Percentiles rank a stretch among this genome's conserved stretches.
Evolutionary conservation across 1,140 invertebrate species (phyloP).

Genomic region (Polyergus mexicanus): DNA sequence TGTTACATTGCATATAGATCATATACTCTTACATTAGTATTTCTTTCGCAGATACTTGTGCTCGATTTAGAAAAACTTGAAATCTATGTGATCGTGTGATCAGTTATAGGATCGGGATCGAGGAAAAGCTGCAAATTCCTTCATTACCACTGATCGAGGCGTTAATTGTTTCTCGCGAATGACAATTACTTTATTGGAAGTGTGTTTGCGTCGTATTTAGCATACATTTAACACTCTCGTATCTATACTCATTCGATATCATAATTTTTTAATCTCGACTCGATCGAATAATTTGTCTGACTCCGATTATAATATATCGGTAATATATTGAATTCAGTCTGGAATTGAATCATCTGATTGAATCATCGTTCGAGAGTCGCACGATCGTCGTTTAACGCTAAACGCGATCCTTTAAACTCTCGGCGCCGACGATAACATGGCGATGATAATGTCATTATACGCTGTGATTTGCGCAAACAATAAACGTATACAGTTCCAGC

Average conservation of each 20-base stretch:
- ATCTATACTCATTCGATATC: neutral
- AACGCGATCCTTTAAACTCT: conserved; percentile 22
- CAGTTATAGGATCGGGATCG: too few species aligned
- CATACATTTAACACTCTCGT: neutral
- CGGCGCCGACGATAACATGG: conserved; percentile 13
- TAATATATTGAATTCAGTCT: conserved; percentile 21
- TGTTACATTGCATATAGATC: neutral
- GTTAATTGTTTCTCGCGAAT: conserved; percentile 5
- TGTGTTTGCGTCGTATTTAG: neutral
- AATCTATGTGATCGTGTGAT: neutral
- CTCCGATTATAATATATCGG: neutral
- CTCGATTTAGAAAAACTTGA: neutral
- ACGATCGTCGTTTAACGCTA: conserved; percentile 1
- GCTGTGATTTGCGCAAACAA: neutral
- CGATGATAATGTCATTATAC: neutral
- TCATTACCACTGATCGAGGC: neutral
- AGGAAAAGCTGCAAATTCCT: neutral
- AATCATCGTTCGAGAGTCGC: conserved; percentile 6
- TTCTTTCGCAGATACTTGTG: neutral
- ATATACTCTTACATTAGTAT: neutral
- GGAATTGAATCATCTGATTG: conserved; percentile 15
- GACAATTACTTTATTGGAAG: neutral
- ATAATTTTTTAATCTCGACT: neutral
- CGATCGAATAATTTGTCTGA: neutral
- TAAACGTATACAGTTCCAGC: neutral